Percentiles rank a stretch among this genome's conserved stretches.
Conservation (phyloP, 2,888 invertebrate species). For the Cephus runcator region DNA sequence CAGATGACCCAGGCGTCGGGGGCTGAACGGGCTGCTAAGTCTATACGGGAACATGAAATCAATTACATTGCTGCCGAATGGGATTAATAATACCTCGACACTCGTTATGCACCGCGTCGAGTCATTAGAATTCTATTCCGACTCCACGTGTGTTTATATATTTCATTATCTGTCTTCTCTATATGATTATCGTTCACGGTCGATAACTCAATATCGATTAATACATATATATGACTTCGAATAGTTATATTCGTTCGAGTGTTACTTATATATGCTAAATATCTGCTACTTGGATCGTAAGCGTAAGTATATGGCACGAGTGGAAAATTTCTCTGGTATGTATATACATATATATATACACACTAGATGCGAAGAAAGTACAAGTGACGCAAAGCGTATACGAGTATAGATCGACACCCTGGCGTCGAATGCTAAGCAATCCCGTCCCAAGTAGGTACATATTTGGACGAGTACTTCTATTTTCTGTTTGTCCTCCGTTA, state of each 20-base stretch:
- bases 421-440: conserved; percentile 2
- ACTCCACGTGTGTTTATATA: neutral
- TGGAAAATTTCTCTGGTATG: neutral
- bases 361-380: neutral
- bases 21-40: neutral
- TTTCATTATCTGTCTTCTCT: neutral
- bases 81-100: neutral
- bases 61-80: neutral
- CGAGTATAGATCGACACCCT: conserved; percentile 13
- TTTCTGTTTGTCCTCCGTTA: conserved; percentile 18
- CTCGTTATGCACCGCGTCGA: neutral
- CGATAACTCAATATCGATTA: neutral
- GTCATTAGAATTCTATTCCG: neutral
- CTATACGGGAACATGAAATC: neutral
- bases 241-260: neutral
- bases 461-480: conserved; percentile 16
- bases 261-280: neutral
- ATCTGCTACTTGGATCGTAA: neutral
- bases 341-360: neutral
- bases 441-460: conserved; percentile 10
- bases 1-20: neutral
- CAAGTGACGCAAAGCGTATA: neutral
- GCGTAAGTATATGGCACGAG: neutral
- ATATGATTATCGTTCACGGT: neutral
- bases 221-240: neutral